Evolutionary conservation across 2,888 invertebrate genomes (phyloP), one percentile per base, ranked within the genome.

Genomic region (Pyrochroa serraticornis): DNA sequence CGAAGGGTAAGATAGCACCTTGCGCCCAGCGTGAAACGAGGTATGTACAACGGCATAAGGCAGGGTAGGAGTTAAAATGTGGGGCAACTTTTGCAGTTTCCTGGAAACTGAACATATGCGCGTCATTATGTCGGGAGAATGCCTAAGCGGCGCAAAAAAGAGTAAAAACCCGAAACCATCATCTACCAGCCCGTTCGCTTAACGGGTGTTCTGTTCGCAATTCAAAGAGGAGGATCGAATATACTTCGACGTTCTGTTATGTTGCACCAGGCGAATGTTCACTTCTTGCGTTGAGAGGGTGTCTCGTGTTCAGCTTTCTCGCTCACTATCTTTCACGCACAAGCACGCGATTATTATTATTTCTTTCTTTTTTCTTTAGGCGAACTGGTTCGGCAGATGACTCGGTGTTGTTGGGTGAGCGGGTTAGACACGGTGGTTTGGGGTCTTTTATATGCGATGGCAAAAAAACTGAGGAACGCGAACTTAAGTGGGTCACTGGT

Each of bases 21-120:
- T 42, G 30, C 9, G 12, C 22, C n/a, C 13, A 14, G 13, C 41
- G n/a, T 30, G 7, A 30, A 31, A 7, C 10, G 30, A 12, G 42
- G 31, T 8, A 10, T 30, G 32, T 31, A 42, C 33, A 58, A 53
- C 48, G 45, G 58, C 47, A 39, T 38, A 45, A 37, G 6, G 12
- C 37, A 22, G 22, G 32, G 33, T 22, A 50, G 59, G 54, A 54
- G 59, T 46, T 46, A 50, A 50, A 59, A 59, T 59, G 42, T 59
- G 59, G 59, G 59, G 59, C 59, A 59, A 59, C 36, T 59, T 54
- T 71, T 69, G 71, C 72, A 69, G 71, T 72, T 75, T 75, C 73
- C 73, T 69, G 70, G 72, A 74, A 72, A 73, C 65, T 50, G 65
- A 70, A 70, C 74, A 75, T 75, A 73, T 74, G 75, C 65, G 68